Percentiles rank a stretch among this genome's conserved stretches.
These are phyloP conservation scores for Agelas oroides DNA, from an alignment of 37 sponge, comb jelly and placozoan species.

Conservation along the genomic window DNA sequence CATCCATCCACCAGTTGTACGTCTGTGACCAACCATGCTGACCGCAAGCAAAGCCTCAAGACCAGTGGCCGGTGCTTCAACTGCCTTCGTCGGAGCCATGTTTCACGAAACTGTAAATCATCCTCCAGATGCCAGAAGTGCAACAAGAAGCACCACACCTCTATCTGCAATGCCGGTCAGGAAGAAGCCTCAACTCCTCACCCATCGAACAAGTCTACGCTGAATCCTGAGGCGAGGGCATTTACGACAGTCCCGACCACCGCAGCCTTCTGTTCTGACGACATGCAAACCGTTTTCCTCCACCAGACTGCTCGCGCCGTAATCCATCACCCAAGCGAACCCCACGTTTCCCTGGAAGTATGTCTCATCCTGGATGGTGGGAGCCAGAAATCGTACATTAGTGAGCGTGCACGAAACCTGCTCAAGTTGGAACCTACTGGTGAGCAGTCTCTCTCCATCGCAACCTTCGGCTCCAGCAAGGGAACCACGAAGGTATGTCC, in stretches of 20 bases:
- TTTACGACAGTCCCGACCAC: neutral
- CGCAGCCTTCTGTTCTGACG: neutral
- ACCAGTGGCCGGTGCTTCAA: constrained; percentile 46
- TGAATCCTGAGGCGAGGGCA: constrained; percentile 15
- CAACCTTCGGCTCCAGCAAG: constrained; percentile 33
- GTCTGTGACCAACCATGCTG: constrained; percentile 4
- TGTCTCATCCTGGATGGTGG: constrained; percentile 34
- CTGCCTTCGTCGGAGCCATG: constrained; percentile 27
- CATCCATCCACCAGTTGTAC: constrained; percentile 35
- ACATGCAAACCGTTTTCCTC: neutral
- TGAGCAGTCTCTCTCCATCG: constrained; percentile 23
- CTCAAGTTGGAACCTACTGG: neutral
- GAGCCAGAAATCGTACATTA: constrained; percentile 45
- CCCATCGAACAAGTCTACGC: neutral
- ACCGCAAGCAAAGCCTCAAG: constrained; percentile 17
- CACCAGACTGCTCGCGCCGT: neutral
- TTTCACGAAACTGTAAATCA: constrained; percentile 16
- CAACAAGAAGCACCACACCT: constrained; percentile 30
- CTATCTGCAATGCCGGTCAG: constrained; percentile 2
- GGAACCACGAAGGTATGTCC: constrained; percentile 18
- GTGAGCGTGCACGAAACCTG: constrained; percentile 4
- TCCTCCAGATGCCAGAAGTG: constrained; percentile 16
- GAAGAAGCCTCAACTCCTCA: too few species aligned
- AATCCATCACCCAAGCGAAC: constrained; percentile 15
- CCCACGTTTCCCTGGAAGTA: neutral